These are phyloP conservation scores for Latheticus oryzae DNA, from an alignment of 2,888 invertebrate genomes.

Conservation along the genomic window DNA sequence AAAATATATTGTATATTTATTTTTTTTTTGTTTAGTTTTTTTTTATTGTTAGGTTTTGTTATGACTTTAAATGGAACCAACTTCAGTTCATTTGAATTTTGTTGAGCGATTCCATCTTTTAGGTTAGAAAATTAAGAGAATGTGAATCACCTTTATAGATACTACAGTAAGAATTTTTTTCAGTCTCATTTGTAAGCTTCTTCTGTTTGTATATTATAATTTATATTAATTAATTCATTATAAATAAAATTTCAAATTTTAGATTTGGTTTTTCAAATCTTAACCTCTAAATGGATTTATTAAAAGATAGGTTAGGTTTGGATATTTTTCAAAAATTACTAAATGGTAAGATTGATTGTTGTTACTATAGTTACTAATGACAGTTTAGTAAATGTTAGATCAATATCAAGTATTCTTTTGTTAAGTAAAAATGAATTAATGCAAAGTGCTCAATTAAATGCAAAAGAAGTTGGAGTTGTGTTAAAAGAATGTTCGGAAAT, in stretches of 20 bases:
- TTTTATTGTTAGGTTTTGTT: constrained; percentile 52
- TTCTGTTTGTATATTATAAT: constrained; percentile 62
- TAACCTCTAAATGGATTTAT: constrained; percentile 5
- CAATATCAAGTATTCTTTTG: constrained; percentile 4
- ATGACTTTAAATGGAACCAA: constrained; percentile 47
- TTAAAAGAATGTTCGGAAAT: constrained; percentile 61
- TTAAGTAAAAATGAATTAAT: constrained; percentile 1
- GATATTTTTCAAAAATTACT: constrained; percentile 8
- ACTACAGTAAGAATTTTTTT: constrained; percentile 38
- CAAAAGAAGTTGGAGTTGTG: constrained; percentile 61
- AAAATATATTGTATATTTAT: constrained; percentile 38
- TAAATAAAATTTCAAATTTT: constrained; percentile 53
- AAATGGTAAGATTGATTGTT: constrained; percentile 5
- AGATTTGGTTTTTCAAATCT: constrained; percentile 40
- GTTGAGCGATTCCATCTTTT: no score
- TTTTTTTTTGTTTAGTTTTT: constrained; percentile 20
- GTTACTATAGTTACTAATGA: not conserved
- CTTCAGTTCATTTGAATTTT: no score
- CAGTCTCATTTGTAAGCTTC: constrained; percentile 31
- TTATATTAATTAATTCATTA: constrained; percentile 57
- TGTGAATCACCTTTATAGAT: no score
- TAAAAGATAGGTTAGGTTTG: not conserved
- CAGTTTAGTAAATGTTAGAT: constrained; percentile 8
- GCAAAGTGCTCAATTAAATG: constrained; percentile 60
- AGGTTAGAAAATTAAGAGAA: no score